Evolutionary conservation across 2,888 invertebrate species (phyloP).

Genomic region (Cheilosia urbana): DNA sequence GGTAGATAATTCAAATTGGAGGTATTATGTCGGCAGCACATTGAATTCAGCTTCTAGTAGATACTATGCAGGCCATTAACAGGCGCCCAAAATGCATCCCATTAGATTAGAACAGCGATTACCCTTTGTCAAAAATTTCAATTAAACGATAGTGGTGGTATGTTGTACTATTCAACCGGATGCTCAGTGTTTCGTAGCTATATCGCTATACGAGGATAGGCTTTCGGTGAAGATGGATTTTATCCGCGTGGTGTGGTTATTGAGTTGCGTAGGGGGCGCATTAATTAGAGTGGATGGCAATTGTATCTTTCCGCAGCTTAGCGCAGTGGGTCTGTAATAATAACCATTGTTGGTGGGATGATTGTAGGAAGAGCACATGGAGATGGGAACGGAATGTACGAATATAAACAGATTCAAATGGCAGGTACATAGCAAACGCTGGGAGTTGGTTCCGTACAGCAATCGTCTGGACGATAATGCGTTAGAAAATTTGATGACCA

Average conservation of each 20-base stretch:
- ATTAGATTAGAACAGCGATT: constrained; percentile 69
- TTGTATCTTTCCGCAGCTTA: too few species aligned
- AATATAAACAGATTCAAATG: too few species aligned
- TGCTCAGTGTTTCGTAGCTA: constrained; percentile 4
- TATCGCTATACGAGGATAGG: neutral
- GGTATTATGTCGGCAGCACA: constrained; percentile 72
- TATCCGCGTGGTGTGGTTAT: neutral
- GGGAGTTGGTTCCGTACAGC: too few species aligned
- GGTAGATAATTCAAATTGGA: constrained; percentile 71
- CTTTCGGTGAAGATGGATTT: neutral
- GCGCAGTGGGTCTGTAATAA: too few species aligned
- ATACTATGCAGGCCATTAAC: constrained; percentile 34
- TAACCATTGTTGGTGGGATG: too few species aligned
- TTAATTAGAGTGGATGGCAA: too few species aligned
- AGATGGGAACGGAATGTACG: too few species aligned
- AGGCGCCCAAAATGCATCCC: constrained; percentile 53
- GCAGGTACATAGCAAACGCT: too few species aligned
- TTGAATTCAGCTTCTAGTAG: constrained; percentile 60
- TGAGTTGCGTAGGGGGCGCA: too few species aligned
- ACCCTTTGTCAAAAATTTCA: constrained; percentile 70
- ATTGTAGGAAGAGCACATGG: too few species aligned
- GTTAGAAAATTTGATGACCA: too few species aligned
- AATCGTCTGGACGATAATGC: too few species aligned
- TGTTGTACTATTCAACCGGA: neutral
- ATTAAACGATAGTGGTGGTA: constrained; percentile 50